phyloP scores from a whole-genome alignment of 2,113 vertebrate genomes.

The Saguinus midas region DNA sequence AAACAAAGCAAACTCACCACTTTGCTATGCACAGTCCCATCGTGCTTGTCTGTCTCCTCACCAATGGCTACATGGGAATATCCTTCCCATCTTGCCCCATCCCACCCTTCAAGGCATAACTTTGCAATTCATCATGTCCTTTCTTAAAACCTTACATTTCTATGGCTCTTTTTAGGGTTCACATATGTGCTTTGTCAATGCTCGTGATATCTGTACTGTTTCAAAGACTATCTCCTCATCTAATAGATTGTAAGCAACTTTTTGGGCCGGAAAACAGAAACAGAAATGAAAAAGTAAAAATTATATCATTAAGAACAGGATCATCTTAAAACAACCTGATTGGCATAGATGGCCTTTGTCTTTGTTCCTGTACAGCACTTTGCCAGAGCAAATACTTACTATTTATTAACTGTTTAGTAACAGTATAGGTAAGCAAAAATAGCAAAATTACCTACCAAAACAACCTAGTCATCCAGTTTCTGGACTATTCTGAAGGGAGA shows the following conservation, averaged over 20 bases:
- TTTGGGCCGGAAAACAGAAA: no score
- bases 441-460: background rate
- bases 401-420: background rate
- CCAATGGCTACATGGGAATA: background rate
- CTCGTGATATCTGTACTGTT: background rate
- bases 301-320: background rate
- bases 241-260: background rate
- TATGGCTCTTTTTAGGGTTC: background rate
- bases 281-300: no score
- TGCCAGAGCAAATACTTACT: background rate
- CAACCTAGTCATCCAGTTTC: background rate
- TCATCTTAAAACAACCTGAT: background rate
- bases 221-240: background rate
- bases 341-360: background rate
- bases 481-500: background rate
- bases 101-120: background rate
- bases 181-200: background rate
- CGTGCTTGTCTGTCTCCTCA: background rate
- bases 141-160: background rate
- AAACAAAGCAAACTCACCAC: background rate
- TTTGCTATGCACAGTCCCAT: background rate
- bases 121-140: background rate
- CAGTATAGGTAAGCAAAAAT: background rate
- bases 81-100: background rate
- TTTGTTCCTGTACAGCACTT: background rate